phyloP scores from a whole-genome alignment of 2,113 vertebrate genomes.

The Syngnathus scovelli region DNA sequence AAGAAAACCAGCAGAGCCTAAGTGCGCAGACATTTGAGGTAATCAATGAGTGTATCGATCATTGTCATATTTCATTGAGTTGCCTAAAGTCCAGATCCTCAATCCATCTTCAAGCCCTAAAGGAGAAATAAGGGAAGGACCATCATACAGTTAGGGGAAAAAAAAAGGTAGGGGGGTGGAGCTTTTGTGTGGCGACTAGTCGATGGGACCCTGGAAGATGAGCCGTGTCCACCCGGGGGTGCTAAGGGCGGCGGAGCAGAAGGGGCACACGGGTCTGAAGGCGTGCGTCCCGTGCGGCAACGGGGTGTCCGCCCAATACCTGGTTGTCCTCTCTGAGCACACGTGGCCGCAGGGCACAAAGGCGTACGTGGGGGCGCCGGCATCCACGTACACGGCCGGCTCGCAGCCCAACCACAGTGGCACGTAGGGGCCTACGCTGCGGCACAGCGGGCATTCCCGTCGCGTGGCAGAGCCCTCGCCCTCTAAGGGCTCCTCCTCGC shows the following conservation, averaged over 20 bases:
- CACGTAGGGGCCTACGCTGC: constrained; percentile 90
- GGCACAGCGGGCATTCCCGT: constrained; percentile 92
- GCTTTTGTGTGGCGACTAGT: constrained; percentile 66
- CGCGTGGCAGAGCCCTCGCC: constrained; percentile 64
- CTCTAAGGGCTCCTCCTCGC: constrained; percentile 44
- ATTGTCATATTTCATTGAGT: not conserved
- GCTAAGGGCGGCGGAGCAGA: constrained; percentile 86
- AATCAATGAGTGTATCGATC: constrained; percentile 1
- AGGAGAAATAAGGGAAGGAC: constrained; percentile 47
- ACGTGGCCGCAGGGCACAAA: constrained; percentile 95
- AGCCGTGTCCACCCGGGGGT: constrained; percentile 85
- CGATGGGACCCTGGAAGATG: constrained; percentile 96
- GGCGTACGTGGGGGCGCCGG: constrained; percentile 86
- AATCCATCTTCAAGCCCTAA: constrained; percentile 24
- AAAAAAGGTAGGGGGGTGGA: not conserved
- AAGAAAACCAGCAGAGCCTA: constrained; percentile 30
- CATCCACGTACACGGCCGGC: constrained; percentile 90
- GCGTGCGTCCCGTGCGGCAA: constrained; percentile 95
- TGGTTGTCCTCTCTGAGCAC: constrained; percentile 90
- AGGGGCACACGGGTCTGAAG: constrained; percentile 93
- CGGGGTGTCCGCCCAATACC: constrained; percentile 92
- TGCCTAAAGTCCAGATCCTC: constrained; percentile 11
- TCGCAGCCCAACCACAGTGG: constrained; percentile 95
- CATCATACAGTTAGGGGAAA: constrained; percentile 28
- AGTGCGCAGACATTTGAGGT: not conserved